Evolutionary conservation across 2,797 vertebrate species (phyloP), one percentile per base, ranked within the genome.

Genomic region (Linurgus olivaceus): DNA sequence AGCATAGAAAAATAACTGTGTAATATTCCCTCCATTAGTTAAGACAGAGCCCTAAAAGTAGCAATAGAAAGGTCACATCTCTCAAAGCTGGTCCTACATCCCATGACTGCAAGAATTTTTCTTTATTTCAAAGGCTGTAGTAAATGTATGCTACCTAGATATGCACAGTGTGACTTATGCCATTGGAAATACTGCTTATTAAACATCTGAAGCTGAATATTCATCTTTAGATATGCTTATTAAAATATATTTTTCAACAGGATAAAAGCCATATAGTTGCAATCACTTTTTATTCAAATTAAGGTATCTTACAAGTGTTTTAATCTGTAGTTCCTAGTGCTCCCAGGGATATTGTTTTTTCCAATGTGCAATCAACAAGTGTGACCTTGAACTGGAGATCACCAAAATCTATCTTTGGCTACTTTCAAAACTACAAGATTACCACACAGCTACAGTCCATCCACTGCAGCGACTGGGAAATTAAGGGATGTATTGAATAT

Each of bases 351-450:
- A 97, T 99, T 94, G 94, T 92, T 77, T 93, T 99, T 96, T 97
- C 98, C 87, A 96, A 98, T 29, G 95, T 99, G 88, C 98, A 98
- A 51, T 97, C 98, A 55, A 98, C 98, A 93, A 98, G 98, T 80
- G 98, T 98, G 96, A 99, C 98, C 57, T 97, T 99, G 75, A 97
- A 96, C 11, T 99, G 99, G 99, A 97, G 94, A 92, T 97, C 96
- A 26, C 99, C 99, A 1, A 97, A 98, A 67, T 97, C 95, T 51
- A 94, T 99, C 67, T 96, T 98, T 48, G 99, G 99, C 82, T 97
- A 98, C 95, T 98, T 99, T 82, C 98, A 96, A 97, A 98, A 98
- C 96, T 99, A 99, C 97, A 98, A 97, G 88, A 97, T 99, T 90
- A 97, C 97, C 47, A 97, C 96, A 81, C 98, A 99, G 92, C 98